These are phyloP conservation scores for Drosophila subsilvestris DNA, from an alignment of 2,888 invertebrate species.

Conservation along the genomic window DNA sequence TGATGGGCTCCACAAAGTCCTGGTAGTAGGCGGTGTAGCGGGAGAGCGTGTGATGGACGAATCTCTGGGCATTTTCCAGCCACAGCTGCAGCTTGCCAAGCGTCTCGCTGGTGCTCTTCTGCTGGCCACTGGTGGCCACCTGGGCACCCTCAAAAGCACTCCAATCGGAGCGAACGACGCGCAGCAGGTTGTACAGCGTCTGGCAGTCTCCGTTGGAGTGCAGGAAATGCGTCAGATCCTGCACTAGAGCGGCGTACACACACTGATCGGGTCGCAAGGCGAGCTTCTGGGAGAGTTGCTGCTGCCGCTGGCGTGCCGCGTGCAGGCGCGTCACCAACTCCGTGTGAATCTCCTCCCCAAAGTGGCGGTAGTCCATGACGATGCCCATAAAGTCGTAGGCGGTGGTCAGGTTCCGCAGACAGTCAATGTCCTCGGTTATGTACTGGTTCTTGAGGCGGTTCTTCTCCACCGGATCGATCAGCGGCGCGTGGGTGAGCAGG, in stretches of 20 bases:
- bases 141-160: constrained; percentile 35
- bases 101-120: constrained; percentile 67
- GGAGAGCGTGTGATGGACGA: constrained; percentile 83
- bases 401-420: constrained; percentile 86
- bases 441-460: constrained; percentile 89
- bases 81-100: constrained; percentile 81
- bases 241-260: constrained; percentile 78
- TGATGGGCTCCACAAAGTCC: constrained; percentile 90
- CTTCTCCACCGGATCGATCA: constrained; percentile 94
- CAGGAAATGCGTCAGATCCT: constrained; percentile 82
- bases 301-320: constrained; percentile 59
- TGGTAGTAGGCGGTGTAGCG: constrained; percentile 89
- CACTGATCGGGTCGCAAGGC: constrained; percentile 82
- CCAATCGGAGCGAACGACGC: constrained; percentile 62
- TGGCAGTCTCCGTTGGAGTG: constrained; percentile 81
- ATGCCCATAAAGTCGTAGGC: constrained; percentile 85
- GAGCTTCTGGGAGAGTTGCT: constrained; percentile 78
- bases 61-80: constrained; percentile 82
- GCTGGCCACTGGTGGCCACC: constrained; percentile 38
- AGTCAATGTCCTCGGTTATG: constrained; percentile 88
- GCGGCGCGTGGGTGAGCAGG: constrained; percentile 87
- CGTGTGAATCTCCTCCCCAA: constrained; percentile 77
- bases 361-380: constrained; percentile 81
- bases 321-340: constrained; percentile 60
- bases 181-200: constrained; percentile 68